Evolutionary conservation across 30 jellyfish, hydroid and myxozoan genomes (phyloP), one percentile per base, ranked within the genome.

Genomic region (Aurelia sp.): DNA sequence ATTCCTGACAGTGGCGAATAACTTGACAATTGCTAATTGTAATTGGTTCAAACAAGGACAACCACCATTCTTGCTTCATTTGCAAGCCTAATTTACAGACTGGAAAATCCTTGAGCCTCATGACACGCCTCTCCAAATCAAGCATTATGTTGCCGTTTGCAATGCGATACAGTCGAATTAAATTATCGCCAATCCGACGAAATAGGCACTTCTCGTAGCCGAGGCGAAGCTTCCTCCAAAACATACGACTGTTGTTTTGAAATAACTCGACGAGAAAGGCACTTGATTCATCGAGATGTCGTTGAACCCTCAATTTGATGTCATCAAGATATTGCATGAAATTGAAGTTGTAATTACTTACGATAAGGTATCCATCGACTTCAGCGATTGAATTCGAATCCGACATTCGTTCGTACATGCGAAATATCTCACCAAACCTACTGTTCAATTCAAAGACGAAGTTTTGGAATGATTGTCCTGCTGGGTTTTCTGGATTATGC

Each of bases 1-100:
- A 73, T 15, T 44, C 55, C 27, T 62, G 20, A n/a, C 31, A 60
- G 16, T 30, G 21, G n/a, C 22, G 11, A n/a, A 5, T 23, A 11
- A 47, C 89, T 23, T 67, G 20, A 59, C 89, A 16, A 13, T 35
- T 30, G 11, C 5, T 8, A 11, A 11, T 73, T 18, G 61, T 4
- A 1, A 22, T 76, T 30, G 98, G 92, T 7, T 93, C 98, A 50
- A 93, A 93, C 78, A 93, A 63, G 50, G 89, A 64, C 73, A 93
- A 33, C 98, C 98, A 93, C 98, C 98, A 93, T 71, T 93, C 98
- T 18, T 88, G 86, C 21, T 81, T 82, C 97, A 93, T 93, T 57
- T 93, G 94, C 86, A 93, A 73, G 55, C 98, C 98, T 12, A 93
- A 82, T 20, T 81, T 76, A 57, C 96, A 86, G 22, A 86, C 90